Evolutionary conservation across 2,113 vertebrate genomes (phyloP).

Genomic region (Marmota monax): DNA sequence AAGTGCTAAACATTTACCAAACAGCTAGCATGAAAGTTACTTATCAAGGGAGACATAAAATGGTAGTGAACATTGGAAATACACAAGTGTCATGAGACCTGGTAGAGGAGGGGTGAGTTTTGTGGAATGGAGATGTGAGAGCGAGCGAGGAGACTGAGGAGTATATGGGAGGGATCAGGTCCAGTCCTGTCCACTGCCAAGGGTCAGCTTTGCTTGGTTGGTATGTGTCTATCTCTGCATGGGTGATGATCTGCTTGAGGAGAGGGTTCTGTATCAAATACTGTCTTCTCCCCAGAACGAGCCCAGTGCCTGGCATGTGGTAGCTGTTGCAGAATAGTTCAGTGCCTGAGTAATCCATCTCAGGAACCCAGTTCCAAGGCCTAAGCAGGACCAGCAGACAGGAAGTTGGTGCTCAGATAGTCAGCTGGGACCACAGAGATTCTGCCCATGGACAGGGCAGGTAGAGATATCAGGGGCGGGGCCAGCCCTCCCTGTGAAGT

Average conservation of each 20-base stretch:
- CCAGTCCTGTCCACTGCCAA: neutral
- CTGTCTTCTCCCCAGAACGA: neutral
- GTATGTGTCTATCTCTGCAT: neutral
- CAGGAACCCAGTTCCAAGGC: neutral
- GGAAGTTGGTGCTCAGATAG: neutral
- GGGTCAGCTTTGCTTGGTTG: neutral
- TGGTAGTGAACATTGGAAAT: neutral
- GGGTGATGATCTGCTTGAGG: neutral
- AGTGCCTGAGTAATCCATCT: neutral
- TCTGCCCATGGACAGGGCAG: neutral
- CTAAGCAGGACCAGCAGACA: neutral
- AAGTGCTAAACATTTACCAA: neutral
- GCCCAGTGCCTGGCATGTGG: neutral
- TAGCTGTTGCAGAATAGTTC: neutral
- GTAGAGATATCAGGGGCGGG: neutral
- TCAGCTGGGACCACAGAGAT: neutral
- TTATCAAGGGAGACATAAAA: neutral
- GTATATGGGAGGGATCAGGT: accelerated
- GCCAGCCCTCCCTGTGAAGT: neutral
- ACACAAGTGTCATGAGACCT: neutral
- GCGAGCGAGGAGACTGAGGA: neutral
- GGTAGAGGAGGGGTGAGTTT: neutral
- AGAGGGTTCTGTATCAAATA: neutral
- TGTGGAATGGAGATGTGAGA: neutral
- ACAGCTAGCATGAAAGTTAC: neutral